Percentiles rank a stretch among this genome's conserved stretches.
These are phyloP conservation scores for Drosophila melanocephala DNA, from an alignment of 2,888 invertebrate genomes.

Conservation along the genomic window DNA sequence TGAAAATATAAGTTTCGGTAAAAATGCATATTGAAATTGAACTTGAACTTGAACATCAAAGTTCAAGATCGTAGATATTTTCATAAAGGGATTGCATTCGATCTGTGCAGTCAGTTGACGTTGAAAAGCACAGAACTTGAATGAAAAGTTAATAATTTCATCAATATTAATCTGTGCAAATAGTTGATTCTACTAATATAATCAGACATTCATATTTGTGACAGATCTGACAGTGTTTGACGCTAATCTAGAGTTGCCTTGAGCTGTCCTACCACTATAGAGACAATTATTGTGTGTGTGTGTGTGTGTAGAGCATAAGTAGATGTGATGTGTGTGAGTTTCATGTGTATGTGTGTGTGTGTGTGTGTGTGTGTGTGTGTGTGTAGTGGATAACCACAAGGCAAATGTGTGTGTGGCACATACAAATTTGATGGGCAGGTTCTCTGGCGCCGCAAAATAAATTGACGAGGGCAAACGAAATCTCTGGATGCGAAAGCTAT, in stretches of 20 bases:
- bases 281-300: constrained; percentile 8
- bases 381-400: constrained; percentile 43
- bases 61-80: not conserved
- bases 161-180: not conserved
- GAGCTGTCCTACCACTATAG: constrained; percentile 15
- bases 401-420: constrained; percentile 62
- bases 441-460: constrained; percentile 57
- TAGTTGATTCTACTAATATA: not conserved
- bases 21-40: not conserved
- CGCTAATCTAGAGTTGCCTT: constrained; percentile 31
- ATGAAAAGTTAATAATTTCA: not conserved
- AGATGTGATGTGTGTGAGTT: constrained; percentile 4
- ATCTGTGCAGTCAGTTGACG: not conserved
- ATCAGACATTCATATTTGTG: not conserved
- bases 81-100: not conserved
- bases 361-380: constrained; percentile 20
- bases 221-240: constrained; percentile 16
- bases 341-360: constrained; percentile 14
- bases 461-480: constrained; percentile 54
- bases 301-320: constrained; percentile 3
- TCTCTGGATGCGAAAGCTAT: constrained; percentile 25
- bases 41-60: not conserved
- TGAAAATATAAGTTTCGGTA: not conserved
- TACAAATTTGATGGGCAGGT: constrained; percentile 45
- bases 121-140: not conserved